Percentiles rank a stretch among this genome's conserved stretches.
Conservation (phyloP, 2,797 vertebrate species). For the Rachycentron canadum region DNA sequence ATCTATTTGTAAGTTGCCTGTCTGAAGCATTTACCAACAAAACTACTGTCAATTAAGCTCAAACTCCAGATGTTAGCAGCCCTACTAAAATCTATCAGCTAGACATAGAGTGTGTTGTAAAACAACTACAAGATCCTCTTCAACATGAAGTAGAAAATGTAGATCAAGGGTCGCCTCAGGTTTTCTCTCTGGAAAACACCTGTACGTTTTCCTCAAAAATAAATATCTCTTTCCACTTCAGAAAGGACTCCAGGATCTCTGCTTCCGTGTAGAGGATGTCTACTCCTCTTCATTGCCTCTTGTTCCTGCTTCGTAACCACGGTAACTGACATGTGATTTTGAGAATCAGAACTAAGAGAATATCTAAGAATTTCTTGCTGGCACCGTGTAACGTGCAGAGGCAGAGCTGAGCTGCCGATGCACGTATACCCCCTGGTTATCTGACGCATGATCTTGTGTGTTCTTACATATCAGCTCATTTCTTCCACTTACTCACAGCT, state of each 20-base stretch:
- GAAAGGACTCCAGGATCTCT: conserved; percentile 33
- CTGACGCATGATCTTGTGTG: conserved; percentile 55
- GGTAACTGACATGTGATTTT: conserved; percentile 66
- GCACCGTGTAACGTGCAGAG: conserved; percentile 42
- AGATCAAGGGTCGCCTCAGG: conserved; percentile 2
- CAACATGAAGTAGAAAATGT: background rate
- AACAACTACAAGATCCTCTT: background rate
- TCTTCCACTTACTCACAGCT: conserved; percentile 72
- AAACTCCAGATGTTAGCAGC: background rate
- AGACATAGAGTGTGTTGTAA: background rate
- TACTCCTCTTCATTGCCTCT: conserved; percentile 48
- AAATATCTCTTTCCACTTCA: conserved; percentile 20
- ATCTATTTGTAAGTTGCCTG: background rate
- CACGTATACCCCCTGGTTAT: conserved; percentile 49
- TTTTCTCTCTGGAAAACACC: conserved; percentile 21
- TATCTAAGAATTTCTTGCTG: conserved; percentile 52
- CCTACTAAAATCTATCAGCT: background rate
- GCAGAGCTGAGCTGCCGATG: conserved; percentile 46
- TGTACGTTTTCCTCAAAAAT: conserved; percentile 15
- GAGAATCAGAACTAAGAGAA: conserved; percentile 37
- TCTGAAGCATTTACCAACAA: background rate
- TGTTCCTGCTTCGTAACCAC: conserved; percentile 68
- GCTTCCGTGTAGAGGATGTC: conserved; percentile 30
- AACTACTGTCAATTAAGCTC: background rate
- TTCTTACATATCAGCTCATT: conserved; percentile 62